Base-by-base conservation (phyloP, 1,140 invertebrate species). In the Drosophila cardini region DNA sequence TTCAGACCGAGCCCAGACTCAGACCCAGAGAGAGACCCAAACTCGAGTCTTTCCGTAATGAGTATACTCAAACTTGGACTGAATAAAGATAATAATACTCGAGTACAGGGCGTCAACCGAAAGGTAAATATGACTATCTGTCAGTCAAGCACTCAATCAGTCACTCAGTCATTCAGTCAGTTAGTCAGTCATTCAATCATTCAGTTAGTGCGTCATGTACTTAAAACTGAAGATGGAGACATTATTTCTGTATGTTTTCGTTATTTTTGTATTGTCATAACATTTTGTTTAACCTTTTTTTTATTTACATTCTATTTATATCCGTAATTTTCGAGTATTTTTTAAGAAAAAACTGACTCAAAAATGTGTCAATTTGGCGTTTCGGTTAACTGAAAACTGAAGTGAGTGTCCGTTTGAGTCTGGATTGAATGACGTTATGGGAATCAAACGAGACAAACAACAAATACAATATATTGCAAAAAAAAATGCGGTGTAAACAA, bases 161-260 rank as follows among this genome's bases (percentile, higher is more conserved):
- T 46, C 63, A 57, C 4, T 48, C 18, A 30, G 13, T 63, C 15
- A 64, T 15, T 55, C 34, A 71, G 13, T 45, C 62, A 56, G 1
- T 46, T n/a, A 30, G 13, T 64, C 15, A 64, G 16, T 71, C n/a
- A 65, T 18, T 67, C 34, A 58, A 10, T 40, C 53, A 72, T 50
- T 58, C 21, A 42, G 18, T 36, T 26, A 53, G 46, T 60, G 63
- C 69, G 77, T 86, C 82, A 87, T 78, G 55, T 67, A 60, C 81
- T 86, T 69, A 80, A 78, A 67, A 70, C 46, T 60, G 70, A 32
- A 72, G 63, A 83, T 76, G 64, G 60, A 81, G 69, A 74, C 74
- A 74, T 77, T 77, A 68, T 61, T 67, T 68, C 43, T n/a, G n/a
- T n/a, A n/a, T 26, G 65, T 45, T 45, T 15, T 62, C n/a, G n/a